Base-by-base conservation (phyloP, 2,113 vertebrate genomes). In the Thunnus maccoyii region DNA sequence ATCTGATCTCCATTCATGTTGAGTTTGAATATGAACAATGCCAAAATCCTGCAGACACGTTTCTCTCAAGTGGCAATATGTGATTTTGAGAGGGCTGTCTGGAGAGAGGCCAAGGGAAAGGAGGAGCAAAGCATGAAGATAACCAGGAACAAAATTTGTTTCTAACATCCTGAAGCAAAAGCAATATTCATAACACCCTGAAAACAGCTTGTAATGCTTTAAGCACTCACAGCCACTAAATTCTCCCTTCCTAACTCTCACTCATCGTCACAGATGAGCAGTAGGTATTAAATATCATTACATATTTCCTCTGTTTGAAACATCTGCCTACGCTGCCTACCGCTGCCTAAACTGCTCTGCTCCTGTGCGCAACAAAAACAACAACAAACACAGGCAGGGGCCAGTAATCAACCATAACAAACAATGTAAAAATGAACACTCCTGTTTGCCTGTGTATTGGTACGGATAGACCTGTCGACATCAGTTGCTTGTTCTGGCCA, bases 241-340 rank as follows among this genome's bases (percentile, higher is more conserved):
- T 50, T 25, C 25, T 10, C 61, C 10, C 27, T 41, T 46, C 18
- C 57, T 69, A 62, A 62, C 41, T 25, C 5, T 0, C 22, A 57
- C 36, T 65, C 58, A 69, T 71, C 66, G 55, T 20, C 66, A 65
- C 47, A 65, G 62, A 64, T 65, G 44, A 79, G 57, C 48, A 67
- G 58, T 41, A 58, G 72, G 54, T 82, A 63, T 58, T 68, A 74
- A 83, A 77, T 67, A 82, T 68, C 17, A 80, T 68, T 67, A 41
- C 60, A 77, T 63, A 67, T 60, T 61, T 44, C 25, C 46, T 27
- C 41, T 9, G 72, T 76, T 72, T 67, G 16, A 77, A 80, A 72
- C 64, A 62, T 71, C 74, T 41, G 44, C 30, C 70, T 52, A 51
- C 13, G 1, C 22, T 22, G 22, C 22, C 22, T 22, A 54, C n/a